Evolutionary conservation across 2,113 vertebrate genomes (phyloP), one percentile per base, ranked within the genome.

Genomic region (Chionomys nivalis): DNA sequence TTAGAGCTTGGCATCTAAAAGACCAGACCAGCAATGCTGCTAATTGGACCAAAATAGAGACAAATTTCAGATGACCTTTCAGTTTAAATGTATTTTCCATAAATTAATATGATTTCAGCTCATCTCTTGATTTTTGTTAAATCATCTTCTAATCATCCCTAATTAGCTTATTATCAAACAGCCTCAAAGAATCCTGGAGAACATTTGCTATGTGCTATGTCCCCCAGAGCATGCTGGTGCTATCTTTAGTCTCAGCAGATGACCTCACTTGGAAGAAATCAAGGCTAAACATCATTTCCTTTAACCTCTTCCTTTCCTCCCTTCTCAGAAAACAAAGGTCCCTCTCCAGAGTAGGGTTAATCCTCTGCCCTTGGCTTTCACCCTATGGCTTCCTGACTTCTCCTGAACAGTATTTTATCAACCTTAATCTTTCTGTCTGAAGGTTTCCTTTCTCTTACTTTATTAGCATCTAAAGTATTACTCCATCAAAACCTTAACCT

Each of bases 401-500:
- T 68, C 65, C 28, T 55, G 77, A 93, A 36, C 9, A 82, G 5
- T 92, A n/a, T 94, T 96, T 92, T 52, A 89, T 96, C 73, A 82
- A 81, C 39, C 55, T 93, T 93, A 89, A 95, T 96, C 93, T 93
- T 61, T 96, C 66, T 72, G 89, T 97, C 96, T 96, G 90, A 95
- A 93, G 81, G 47, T 83, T 97, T 97, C 89, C 87, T 97, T 96
- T 92, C 93, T 93, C 93, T 91, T 75, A 55, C 47, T 87, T 87
- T 91, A 96, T 94, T 97, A 93, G 95, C 93, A 93, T 87, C 83
- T 28, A 78, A 96, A 96, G 58, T 78, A 92, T 93, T 86, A 87
- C 88, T 83, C 85, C 88, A 94, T 87, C 87, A 91, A 91, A 87
- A 75, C 55, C 95, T 87, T 83, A 89, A 95, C 75, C 78, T 96